phyloP scores from a whole-genome alignment of 2,888 invertebrate genomes.

The Creontiades dilutus region DNA sequence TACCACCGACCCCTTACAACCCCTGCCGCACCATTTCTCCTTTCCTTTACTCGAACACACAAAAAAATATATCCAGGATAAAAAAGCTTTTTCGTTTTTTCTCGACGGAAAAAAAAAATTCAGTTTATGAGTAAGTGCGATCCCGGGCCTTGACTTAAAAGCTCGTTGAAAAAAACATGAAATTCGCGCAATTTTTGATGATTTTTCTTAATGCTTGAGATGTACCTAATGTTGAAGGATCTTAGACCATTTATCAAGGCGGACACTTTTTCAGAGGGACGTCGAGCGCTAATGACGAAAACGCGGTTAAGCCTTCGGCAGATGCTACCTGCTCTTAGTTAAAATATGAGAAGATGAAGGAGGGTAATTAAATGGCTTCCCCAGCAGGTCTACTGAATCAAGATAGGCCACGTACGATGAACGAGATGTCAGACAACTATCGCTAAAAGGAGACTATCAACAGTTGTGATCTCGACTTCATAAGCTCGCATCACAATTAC shows the following conservation, averaged over 20 bases:
- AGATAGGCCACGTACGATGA: too few relatives aligned
- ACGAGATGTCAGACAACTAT: too few relatives aligned
- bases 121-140: constrained; percentile 35
- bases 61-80: constrained; percentile 22
- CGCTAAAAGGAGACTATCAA: too few relatives aligned
- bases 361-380: too few relatives aligned
- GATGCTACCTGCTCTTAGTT: background rate
- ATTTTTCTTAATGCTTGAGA: constrained; percentile 30
- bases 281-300: background rate
- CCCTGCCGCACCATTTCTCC: background rate
- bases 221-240: constrained; percentile 21
- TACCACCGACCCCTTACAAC: background rate
- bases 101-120: background rate
- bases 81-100: constrained; percentile 45
- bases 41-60: background rate
- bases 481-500: too few relatives aligned
- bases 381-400: too few relatives aligned
- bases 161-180: constrained; percentile 35
- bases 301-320: background rate
- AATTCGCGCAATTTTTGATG: constrained; percentile 27
- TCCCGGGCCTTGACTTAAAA: constrained; percentile 12
- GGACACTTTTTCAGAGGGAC: background rate
- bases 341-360: too few relatives aligned
- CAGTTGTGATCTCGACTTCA: too few relatives aligned
- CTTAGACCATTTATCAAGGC: background rate